phyloP scores from a whole-genome alignment of 2,113 vertebrate genomes.

The Dicrurus megarhynchus region DNA sequence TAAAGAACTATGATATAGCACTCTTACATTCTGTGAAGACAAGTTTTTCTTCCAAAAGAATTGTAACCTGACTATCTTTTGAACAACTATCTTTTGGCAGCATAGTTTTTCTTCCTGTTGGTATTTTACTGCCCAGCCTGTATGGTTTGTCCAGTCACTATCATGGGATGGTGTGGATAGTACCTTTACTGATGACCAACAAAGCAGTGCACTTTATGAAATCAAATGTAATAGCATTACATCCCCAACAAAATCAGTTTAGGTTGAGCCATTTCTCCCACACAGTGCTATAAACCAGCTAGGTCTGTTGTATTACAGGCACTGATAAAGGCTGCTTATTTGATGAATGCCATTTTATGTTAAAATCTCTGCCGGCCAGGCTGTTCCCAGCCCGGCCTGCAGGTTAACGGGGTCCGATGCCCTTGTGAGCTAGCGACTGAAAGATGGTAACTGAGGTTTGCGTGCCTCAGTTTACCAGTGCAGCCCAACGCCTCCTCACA shows the following conservation, averaged over 20 bases:
- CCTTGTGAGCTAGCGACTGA: no score
- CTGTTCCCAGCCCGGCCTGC: no score
- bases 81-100: neutral
- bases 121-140: neutral
- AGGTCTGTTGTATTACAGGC: neutral
- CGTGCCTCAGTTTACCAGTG: no score
- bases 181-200: neutral
- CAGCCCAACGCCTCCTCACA: no score
- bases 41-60: neutral
- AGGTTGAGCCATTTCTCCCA: conserved; percentile 8
- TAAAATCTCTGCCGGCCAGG: no score
- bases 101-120: neutral
- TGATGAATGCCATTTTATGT: neutral
- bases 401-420: no score
- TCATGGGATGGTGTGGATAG: neutral
- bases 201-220: neutral
- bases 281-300: neutral
- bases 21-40: neutral
- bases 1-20: conserved; percentile 15
- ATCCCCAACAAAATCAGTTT: neutral
- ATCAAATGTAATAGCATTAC: neutral
- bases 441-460: no score
- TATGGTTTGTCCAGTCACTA: neutral
- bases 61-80: neutral
- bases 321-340: neutral